Conservation (phyloP, 2,113 vertebrate species). For the Aramus guarauna region DNA sequence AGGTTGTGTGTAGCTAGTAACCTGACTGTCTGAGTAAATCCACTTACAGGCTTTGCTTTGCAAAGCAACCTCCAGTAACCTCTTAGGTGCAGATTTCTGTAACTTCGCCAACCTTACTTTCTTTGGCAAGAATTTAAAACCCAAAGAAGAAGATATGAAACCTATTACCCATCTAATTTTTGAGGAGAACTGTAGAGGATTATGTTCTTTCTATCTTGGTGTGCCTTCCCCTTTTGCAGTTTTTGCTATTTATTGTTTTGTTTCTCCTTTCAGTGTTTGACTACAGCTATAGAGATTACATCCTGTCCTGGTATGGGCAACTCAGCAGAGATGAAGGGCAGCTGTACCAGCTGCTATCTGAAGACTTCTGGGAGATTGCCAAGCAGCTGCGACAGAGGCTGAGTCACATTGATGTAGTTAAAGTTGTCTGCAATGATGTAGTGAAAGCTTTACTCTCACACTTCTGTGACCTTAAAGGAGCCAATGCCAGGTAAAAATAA, state of each 20-base stretch:
- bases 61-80: slow-evolving; percentile 35
- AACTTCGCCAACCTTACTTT: background rate
- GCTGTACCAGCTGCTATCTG: slow-evolving; percentile 90
- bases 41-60: slow-evolving; percentile 47
- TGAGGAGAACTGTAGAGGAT: background rate
- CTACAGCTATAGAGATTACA: slow-evolving; percentile 94
- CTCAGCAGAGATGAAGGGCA: slow-evolving; percentile 91
- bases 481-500: slow-evolving; percentile 84
- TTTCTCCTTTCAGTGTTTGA: slow-evolving; percentile 87
- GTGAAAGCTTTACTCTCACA: slow-evolving; percentile 89
- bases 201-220: background rate
- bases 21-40: slow-evolving; percentile 35
- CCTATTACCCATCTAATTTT: background rate
- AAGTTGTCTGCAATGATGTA: slow-evolving; percentile 89
- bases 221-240: background rate
- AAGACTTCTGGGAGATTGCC: slow-evolving; percentile 95
- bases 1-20: slow-evolving; percentile 32
- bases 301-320: slow-evolving; percentile 91
- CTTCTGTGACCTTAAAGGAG: slow-evolving; percentile 95
- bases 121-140: background rate
- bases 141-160: background rate
- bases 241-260: background rate
- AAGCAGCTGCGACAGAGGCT: slow-evolving; percentile 86
- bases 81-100: background rate
- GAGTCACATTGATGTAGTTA: slow-evolving; percentile 89